These are phyloP conservation scores for Lasiurus cinereus DNA, from an alignment of 2,113 vertebrate species.

Conservation along the genomic window DNA sequence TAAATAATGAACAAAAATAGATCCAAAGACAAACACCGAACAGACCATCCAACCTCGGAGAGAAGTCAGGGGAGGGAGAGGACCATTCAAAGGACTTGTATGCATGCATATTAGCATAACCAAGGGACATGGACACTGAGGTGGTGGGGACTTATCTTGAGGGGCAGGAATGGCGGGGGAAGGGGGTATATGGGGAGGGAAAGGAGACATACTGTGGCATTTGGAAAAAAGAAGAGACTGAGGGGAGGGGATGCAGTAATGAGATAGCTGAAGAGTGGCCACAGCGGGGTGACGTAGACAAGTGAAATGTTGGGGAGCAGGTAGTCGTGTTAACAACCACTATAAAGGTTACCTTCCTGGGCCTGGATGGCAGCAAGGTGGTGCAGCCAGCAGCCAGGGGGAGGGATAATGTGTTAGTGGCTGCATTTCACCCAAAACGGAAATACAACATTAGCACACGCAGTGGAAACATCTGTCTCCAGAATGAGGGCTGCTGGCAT, in stretches of 20 bases:
- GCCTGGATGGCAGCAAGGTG: fast-evolving
- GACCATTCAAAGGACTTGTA: too few relatives aligned
- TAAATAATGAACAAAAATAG: too few relatives aligned
- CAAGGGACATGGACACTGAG: too few relatives aligned
- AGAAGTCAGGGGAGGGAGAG: too few relatives aligned
- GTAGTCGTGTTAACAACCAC: background rate
- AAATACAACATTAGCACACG: background rate
- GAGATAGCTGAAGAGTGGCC: background rate
- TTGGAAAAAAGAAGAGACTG: background rate
- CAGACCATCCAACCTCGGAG: too few relatives aligned
- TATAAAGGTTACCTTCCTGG: background rate
- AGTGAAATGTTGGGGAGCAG: background rate
- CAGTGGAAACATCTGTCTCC: background rate
- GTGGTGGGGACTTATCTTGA: too few relatives aligned
- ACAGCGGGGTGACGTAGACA: background rate
- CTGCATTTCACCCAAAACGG: background rate
- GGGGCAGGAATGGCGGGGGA: too few relatives aligned
- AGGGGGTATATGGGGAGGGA: too few relatives aligned
- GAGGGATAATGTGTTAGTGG: background rate
- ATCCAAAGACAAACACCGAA: too few relatives aligned
- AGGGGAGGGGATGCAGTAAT: background rate
- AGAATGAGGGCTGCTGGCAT: background rate
- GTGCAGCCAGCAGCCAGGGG: background rate
- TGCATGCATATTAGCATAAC: too few relatives aligned
- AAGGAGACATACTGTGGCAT: too few relatives aligned